These are phyloP conservation scores for Clistopyga incitator DNA, from an alignment of 2,888 invertebrate genomes.

Conservation along the genomic window DNA sequence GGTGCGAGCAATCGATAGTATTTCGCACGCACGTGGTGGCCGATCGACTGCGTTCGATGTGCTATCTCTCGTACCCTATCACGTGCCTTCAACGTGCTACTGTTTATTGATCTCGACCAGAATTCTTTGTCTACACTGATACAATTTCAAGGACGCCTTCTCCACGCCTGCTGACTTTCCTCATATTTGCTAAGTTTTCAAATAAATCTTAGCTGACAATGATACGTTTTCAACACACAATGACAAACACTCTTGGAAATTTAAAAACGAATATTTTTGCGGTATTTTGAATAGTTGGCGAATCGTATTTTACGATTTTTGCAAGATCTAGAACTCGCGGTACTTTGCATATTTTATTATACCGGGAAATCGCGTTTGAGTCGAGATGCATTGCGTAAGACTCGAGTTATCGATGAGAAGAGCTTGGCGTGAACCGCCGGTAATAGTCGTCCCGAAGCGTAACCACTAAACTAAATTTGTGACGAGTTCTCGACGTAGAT, in stretches of 20 bases:
- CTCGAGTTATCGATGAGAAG: conserved; percentile 6
- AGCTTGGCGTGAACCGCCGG: not conserved
- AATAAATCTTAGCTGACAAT: not conserved
- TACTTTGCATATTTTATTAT: conserved; percentile 22
- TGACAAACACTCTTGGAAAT: not conserved
- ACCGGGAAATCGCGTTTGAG: conserved; percentile 18
- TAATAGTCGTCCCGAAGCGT: not conserved
- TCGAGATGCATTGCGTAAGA: conserved; percentile 10
- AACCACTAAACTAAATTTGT: not conserved
- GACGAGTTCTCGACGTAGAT: not conserved
- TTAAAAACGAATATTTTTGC: not conserved
- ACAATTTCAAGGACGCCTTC: conserved; percentile 15
- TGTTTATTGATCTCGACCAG: conserved; percentile 44
- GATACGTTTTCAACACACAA: not conserved
- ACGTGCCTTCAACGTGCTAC: conserved; percentile 25
- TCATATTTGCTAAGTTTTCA: conserved; percentile 5
- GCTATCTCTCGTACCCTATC: conserved; percentile 16
- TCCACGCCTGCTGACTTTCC: not conserved
- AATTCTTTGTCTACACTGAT: conserved; percentile 29
- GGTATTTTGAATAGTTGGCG: not conserved
- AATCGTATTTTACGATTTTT: conserved; percentile 17
- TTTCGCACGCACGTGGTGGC: conserved; percentile 25
- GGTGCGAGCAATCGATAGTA: not conserved
- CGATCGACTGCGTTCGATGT: conserved; percentile 10
- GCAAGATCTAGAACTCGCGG: conserved; percentile 12